These are phyloP conservation scores for Hylaeus volcanicus DNA, from an alignment of 1,140 invertebrate genomes.

Conservation along the genomic window DNA sequence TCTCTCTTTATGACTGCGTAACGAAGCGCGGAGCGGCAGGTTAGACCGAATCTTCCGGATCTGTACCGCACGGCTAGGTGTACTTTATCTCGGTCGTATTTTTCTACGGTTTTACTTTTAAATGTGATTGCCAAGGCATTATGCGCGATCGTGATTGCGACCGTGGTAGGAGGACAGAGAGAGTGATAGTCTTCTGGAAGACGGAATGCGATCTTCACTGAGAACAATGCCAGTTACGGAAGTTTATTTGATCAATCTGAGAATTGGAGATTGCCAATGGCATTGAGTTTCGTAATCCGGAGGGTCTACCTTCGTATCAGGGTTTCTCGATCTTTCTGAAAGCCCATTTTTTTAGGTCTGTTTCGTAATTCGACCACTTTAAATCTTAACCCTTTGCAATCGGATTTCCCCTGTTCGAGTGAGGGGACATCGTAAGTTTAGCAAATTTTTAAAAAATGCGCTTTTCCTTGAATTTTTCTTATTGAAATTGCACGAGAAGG, in stretches of 20 bases:
- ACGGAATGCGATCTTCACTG: background rate
- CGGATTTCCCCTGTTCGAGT: too few relatives aligned
- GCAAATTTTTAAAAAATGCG: too few relatives aligned
- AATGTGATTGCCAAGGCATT: conserved; percentile 29
- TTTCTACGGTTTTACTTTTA: conserved; percentile 32
- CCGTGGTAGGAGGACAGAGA: background rate
- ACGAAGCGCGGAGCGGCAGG: background rate
- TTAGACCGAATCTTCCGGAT: background rate
- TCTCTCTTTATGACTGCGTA: conserved; percentile 27
- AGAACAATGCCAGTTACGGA: background rate
- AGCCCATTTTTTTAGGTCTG: too few relatives aligned
- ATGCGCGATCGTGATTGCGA: conserved; percentile 6
- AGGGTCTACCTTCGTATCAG: too few relatives aligned
- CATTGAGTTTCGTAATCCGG: background rate
- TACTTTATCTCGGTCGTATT: conserved; percentile 23
- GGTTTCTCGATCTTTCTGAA: too few relatives aligned
- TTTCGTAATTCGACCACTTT: too few relatives aligned
- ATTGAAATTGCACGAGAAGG: too few relatives aligned
- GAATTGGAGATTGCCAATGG: background rate
- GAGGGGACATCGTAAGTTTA: too few relatives aligned
- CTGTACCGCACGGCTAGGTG: background rate
- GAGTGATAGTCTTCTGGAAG: background rate
- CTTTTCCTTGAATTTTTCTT: too few relatives aligned
- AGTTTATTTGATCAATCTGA: background rate
- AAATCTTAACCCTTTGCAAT: too few relatives aligned